These are phyloP conservation scores for Austrofundulus limnaeus DNA, from an alignment of 2,113 vertebrate genomes.

Conservation along the genomic window DNA sequence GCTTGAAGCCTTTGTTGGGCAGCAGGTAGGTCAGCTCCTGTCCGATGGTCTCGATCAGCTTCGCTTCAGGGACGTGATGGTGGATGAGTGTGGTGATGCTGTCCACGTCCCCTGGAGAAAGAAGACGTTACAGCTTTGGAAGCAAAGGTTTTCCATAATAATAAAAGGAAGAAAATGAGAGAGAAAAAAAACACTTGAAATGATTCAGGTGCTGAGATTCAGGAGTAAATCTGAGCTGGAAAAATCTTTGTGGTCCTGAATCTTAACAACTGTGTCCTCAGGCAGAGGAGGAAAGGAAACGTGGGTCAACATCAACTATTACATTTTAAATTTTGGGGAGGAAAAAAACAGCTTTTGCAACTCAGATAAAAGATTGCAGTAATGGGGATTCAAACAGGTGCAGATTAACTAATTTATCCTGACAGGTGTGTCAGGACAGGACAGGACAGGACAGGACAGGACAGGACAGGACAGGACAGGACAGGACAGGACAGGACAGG, in stretches of 20 bases:
- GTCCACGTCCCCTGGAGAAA: conserved; percentile 71
- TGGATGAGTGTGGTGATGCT: conserved; percentile 85
- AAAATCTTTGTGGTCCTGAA: background rate
- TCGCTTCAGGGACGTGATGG: conserved; percentile 93
- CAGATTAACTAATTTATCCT: background rate
- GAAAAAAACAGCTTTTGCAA: background rate
- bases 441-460: background rate
- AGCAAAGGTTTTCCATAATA: conserved; percentile 9
- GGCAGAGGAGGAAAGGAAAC: conserved; percentile 23
- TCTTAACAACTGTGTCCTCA: conserved; percentile 26
- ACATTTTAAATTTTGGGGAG: conserved; percentile 30
- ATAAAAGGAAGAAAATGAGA: background rate
- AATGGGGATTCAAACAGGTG: conserved; percentile 5
- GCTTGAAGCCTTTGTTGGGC: conserved; percentile 92
- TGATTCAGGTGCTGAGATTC: conserved; percentile 13
- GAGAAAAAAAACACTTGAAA: conserved; percentile 17
- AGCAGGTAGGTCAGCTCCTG: conserved; percentile 94
- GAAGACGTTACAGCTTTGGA: background rate
- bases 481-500: too few species aligned
- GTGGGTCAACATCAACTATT: conserved; percentile 24
- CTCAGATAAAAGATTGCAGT: conserved; percentile 3
- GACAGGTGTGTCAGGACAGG: background rate
- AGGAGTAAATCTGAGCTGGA: conserved; percentile 8
- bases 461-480: too few species aligned
- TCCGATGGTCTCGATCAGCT: conserved; percentile 90